These are phyloP conservation scores for Podarcis lilfordi DNA, from an alignment of 2,797 vertebrate species.

Conservation along the genomic window DNA sequence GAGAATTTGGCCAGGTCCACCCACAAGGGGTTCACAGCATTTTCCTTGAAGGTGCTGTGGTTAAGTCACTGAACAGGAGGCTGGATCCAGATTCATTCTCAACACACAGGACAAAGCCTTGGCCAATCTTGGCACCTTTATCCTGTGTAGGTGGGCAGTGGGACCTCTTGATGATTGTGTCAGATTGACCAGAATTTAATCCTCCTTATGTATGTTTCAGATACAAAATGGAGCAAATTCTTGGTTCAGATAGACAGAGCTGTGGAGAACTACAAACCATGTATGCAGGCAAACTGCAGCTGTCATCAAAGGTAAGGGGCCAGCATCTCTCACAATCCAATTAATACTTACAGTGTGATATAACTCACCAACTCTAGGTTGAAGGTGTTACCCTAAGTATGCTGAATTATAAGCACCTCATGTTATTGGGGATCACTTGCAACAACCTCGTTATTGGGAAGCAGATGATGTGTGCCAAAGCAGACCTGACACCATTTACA, in stretches of 20 bases:
- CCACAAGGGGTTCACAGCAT: background rate
- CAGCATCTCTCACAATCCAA: background rate
- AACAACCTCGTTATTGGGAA: background rate
- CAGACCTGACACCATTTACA: background rate
- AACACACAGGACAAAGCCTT: background rate
- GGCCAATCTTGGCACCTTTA: background rate
- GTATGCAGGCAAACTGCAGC: slow-evolving; percentile 86
- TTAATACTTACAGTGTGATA: background rate
- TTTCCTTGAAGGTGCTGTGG: too few species aligned
- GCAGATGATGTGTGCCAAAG: background rate
- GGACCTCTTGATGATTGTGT: background rate
- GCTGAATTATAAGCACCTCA: background rate
- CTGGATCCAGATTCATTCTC: background rate
- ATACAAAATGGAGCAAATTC: slow-evolving; percentile 72
- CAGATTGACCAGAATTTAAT: background rate
- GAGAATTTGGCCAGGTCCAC: background rate
- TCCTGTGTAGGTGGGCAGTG: background rate
- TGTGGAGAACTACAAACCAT: slow-evolving; percentile 80
- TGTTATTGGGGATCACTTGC: background rate
- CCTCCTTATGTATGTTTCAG: slow-evolving; percentile 57
- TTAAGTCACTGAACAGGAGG: background rate
- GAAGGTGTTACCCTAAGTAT: background rate
- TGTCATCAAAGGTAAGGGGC: slow-evolving; percentile 86
- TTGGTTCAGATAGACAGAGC: slow-evolving; percentile 74
- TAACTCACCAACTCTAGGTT: too few species aligned